These are phyloP conservation scores for Tiliqua scincoides DNA, from an alignment of 2,113 vertebrate species.

Conservation along the genomic window DNA sequence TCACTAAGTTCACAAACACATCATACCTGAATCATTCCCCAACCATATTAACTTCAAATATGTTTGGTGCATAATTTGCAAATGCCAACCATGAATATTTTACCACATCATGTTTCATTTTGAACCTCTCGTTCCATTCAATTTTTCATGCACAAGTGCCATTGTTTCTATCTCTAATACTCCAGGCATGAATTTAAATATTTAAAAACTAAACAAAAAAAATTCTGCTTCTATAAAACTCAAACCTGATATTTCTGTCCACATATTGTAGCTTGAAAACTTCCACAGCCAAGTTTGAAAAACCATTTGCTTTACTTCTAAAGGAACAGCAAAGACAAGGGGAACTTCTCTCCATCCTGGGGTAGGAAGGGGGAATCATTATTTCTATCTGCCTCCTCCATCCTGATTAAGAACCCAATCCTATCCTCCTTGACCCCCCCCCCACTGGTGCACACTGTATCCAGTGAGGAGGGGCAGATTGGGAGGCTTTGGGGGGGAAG, in stretches of 20 bases:
- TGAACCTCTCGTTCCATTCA: slow-evolving; percentile 41
- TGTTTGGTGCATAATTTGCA: slow-evolving; percentile 37
- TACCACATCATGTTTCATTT: slow-evolving; percentile 42
- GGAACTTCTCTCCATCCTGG: neutral
- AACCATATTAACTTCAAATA: slow-evolving; percentile 4
- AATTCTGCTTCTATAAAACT: slow-evolving; percentile 54
- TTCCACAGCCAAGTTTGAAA: neutral
- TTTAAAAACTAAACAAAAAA: slow-evolving; percentile 58
- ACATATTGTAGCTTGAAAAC: slow-evolving; percentile 10
- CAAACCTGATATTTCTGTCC: slow-evolving; percentile 45
- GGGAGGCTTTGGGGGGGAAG: no score
- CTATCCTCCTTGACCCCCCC: no score
- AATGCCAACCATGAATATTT: slow-evolving; percentile 24
- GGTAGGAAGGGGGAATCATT: neutral
- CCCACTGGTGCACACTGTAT: no score
- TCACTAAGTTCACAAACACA: neutral
- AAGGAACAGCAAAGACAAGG: neutral
- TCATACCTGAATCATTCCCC: neutral
- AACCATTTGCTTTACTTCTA: neutral
- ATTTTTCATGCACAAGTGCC: slow-evolving; percentile 51
- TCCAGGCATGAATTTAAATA: slow-evolving; percentile 61
- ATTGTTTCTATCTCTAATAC: slow-evolving; percentile 51
- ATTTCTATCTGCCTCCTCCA: neutral
- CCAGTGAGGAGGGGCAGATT: no score
- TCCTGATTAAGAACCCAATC: no score